Conservation (phyloP, 1,140 invertebrate genomes). For the Ceratitis capitata region DNA sequence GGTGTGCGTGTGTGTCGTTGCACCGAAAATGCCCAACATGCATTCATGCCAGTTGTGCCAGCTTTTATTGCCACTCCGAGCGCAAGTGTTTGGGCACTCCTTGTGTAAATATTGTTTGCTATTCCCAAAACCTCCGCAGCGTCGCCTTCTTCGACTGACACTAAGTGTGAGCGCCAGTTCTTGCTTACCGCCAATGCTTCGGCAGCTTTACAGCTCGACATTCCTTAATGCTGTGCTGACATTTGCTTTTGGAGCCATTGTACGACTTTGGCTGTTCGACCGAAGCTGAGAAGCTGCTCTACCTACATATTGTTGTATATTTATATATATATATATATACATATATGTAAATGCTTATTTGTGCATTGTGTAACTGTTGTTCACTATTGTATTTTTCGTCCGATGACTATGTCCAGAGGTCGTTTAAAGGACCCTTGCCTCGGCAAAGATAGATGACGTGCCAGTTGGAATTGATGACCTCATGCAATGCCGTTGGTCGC, state of each 20-base stretch:
- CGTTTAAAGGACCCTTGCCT: slow-evolving; percentile 34
- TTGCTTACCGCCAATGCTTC: not conserved
- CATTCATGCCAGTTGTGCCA: slow-evolving; percentile 25
- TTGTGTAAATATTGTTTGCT: slow-evolving; percentile 11
- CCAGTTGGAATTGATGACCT: slow-evolving; percentile 35
- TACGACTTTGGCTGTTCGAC: not conserved
- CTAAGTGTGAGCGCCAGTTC: not conserved
- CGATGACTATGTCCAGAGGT: slow-evolving; percentile 16
- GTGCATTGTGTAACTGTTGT: not conserved
- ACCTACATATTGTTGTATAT: not conserved
- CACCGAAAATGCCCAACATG: slow-evolving; percentile 13
- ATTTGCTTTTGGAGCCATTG: not conserved
- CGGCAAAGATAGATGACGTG: slow-evolving; percentile 29
- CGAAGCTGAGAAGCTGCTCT: not conserved
- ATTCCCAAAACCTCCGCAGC: not conserved
- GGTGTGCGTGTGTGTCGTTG: no score
- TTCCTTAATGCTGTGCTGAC: slow-evolving; percentile 32
- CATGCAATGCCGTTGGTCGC: slow-evolving; percentile 19
- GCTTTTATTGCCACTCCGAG: slow-evolving; percentile 15
- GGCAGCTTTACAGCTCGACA: slow-evolving; percentile 12
- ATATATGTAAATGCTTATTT: not conserved
- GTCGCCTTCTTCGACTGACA: no score
- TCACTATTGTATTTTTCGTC: slow-evolving; percentile 26
- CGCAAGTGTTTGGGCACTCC: no score
- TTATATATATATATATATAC: no score